These are phyloP conservation scores for Penaeus monodon DNA, from an alignment of 2,888 invertebrate genomes.

Conservation along the genomic window DNA sequence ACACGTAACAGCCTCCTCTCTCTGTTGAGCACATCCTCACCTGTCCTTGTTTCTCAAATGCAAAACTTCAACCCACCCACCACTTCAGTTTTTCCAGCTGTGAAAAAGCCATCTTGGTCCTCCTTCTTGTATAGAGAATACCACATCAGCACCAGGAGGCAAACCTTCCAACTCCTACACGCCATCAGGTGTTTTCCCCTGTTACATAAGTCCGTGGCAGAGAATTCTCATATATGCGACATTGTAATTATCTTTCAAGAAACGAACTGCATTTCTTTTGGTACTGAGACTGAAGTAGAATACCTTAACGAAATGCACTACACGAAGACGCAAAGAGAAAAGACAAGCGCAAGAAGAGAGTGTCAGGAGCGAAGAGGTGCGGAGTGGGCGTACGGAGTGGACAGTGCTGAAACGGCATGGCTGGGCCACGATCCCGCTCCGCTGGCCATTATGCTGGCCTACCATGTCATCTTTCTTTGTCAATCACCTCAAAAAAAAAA, in stretches of 20 bases:
- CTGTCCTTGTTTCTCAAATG: slow-evolving; percentile 89
- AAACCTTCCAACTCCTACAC: slow-evolving; percentile 76
- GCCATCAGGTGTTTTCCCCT: slow-evolving; percentile 84
- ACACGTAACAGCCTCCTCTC: slow-evolving; percentile 89
- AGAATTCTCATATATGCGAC: slow-evolving; percentile 92
- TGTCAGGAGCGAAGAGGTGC: too few relatives aligned
- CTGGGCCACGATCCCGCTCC: slow-evolving; percentile 49
- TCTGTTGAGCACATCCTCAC: slow-evolving; percentile 91
- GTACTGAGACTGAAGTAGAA: background rate
- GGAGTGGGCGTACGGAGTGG: slow-evolving; percentile 17
- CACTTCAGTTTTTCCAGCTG: slow-evolving; percentile 87
- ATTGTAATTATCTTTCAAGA: slow-evolving; percentile 84
- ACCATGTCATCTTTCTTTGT: slow-evolving; percentile 42
- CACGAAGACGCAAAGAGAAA: background rate
- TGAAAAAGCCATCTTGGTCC: slow-evolving; percentile 92
- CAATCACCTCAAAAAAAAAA: slow-evolving; percentile 37
- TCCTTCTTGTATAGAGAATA: slow-evolving; percentile 88
- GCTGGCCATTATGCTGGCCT: slow-evolving; percentile 43
- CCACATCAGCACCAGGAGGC: slow-evolving; percentile 72
- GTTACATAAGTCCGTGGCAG: slow-evolving; percentile 86
- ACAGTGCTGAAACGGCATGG: slow-evolving; percentile 30
- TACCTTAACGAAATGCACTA: background rate
- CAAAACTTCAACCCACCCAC: slow-evolving; percentile 95
- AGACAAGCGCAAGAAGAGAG: background rate
- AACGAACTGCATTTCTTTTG: slow-evolving; percentile 74